A percentile compares a stretch with the other conserved stretches of the same genome.
These are phyloP conservation scores for Chlorops oryzae DNA, from an alignment of 1,140 invertebrate genomes.

Conservation along the genomic window DNA sequence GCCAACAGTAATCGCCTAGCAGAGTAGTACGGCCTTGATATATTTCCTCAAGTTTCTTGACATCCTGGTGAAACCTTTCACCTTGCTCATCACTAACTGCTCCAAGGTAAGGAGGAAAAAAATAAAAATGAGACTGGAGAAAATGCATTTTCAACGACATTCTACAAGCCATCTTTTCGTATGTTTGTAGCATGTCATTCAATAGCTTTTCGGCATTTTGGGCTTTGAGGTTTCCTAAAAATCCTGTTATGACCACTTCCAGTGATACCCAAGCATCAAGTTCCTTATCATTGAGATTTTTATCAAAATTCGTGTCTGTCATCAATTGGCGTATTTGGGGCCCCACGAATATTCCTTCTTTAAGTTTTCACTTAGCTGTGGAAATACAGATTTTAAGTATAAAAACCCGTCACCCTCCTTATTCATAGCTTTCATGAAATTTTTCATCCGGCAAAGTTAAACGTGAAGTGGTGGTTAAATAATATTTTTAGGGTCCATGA, in stretches of 20 bases:
- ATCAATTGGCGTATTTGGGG: slow-evolving; percentile 19
- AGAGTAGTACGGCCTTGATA: slow-evolving; percentile 40
- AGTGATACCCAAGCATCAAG: not conserved
- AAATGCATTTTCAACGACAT: no score
- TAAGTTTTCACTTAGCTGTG: slow-evolving; percentile 24
- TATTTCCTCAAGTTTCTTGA: slow-evolving; percentile 37
- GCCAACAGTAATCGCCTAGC: no score
- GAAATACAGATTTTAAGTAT: no score
- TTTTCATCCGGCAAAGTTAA: slow-evolving; percentile 43
- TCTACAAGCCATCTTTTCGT: slow-evolving; percentile 15
- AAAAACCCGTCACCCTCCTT: no score
- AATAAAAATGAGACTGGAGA: slow-evolving; percentile 44
- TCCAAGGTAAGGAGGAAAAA: slow-evolving; percentile 34
- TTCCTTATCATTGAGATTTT: slow-evolving; percentile 15
- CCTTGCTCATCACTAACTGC: slow-evolving; percentile 30
- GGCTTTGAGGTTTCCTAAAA: slow-evolving; percentile 25
- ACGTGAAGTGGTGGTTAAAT: slow-evolving; percentile 35
- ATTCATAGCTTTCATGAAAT: slow-evolving; percentile 22
- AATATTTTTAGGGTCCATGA: slow-evolving; percentile 4
- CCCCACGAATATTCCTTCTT: slow-evolving; percentile 23
- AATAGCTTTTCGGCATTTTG: slow-evolving; percentile 23
- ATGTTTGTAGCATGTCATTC: slow-evolving; percentile 21
- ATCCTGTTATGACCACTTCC: slow-evolving; percentile 16
- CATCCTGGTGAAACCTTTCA: no score
- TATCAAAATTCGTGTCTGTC: slow-evolving; percentile 14